Conservation (phyloP, 2,113 vertebrate species). For the Glaucidium brasilianum region DNA sequence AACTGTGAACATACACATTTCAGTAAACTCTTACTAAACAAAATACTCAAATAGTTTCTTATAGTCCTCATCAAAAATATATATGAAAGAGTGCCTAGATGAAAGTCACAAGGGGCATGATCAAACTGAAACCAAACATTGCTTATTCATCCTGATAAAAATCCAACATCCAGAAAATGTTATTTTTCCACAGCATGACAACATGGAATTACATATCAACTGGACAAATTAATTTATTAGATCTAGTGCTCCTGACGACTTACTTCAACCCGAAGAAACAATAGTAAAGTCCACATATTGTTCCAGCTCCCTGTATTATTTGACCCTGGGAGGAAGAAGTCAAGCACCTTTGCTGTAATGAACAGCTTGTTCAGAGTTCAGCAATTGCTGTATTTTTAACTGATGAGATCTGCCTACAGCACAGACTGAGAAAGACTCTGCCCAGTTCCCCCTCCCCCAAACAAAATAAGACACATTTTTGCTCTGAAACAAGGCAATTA, state of each 20-base stretch:
- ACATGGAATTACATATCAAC: background rate
- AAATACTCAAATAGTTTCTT: background rate
- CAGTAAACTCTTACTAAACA: background rate
- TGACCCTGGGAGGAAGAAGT: background rate
- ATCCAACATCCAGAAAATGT: background rate
- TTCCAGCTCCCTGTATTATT: background rate
- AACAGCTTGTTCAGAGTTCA: conserved; percentile 25
- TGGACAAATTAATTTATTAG: background rate
- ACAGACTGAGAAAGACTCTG: background rate
- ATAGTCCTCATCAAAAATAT: background rate
- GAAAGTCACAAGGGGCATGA: background rate
- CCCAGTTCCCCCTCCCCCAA: background rate
- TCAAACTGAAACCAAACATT: background rate
- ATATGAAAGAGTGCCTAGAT: background rate
- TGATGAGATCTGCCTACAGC: conserved; percentile 3
- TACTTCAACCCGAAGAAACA: background rate
- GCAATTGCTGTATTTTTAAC: conserved; percentile 7
- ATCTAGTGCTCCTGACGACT: background rate
- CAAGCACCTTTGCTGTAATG: background rate
- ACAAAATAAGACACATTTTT: background rate
- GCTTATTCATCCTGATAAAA: background rate
- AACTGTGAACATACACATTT: background rate
- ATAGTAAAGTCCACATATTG: background rate
- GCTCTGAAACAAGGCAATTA: background rate
- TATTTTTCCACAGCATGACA: background rate